These are phyloP conservation scores for Dipodomys ordii DNA, from an alignment of 2,113 vertebrate species.

Conservation along the genomic window DNA sequence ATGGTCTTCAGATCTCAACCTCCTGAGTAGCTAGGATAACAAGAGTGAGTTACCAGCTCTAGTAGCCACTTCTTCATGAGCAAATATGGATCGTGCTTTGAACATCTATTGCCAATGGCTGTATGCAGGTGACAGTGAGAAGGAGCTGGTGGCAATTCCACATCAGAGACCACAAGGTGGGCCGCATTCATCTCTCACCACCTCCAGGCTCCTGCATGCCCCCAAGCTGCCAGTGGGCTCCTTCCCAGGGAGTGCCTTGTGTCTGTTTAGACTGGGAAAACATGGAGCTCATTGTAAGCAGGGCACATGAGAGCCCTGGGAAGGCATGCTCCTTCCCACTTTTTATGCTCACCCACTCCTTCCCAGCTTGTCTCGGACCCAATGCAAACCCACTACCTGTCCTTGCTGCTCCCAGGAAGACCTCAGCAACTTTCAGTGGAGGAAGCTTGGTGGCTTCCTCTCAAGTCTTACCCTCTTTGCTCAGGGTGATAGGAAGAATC, in stretches of 20 bases:
- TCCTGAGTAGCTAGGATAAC: too few relatives aligned
- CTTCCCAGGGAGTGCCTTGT: not conserved
- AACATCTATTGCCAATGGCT: not conserved
- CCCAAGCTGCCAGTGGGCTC: not conserved
- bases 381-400: not conserved
- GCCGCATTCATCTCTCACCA: not conserved
- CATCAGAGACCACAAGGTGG: not conserved
- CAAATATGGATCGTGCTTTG: not conserved
- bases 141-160: too few relatives aligned
- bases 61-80: not conserved
- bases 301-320: not conserved
- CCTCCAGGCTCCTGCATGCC: rapidly evolving
- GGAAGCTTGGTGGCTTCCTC: not conserved
- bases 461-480: not conserved
- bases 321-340: not conserved
- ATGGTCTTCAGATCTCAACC: too few relatives aligned
- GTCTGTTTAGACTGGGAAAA: too few relatives aligned
- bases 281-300: not conserved
- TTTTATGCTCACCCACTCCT: not conserved
- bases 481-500: not conserved
- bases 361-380: not conserved
- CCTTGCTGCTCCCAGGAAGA: rapidly evolving
- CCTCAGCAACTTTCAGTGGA: not conserved
- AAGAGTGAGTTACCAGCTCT: too few relatives aligned
- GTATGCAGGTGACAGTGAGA: not conserved